These are phyloP conservation scores for Passer domesticus DNA, from an alignment of 2,113 vertebrate species.

Conservation along the genomic window DNA sequence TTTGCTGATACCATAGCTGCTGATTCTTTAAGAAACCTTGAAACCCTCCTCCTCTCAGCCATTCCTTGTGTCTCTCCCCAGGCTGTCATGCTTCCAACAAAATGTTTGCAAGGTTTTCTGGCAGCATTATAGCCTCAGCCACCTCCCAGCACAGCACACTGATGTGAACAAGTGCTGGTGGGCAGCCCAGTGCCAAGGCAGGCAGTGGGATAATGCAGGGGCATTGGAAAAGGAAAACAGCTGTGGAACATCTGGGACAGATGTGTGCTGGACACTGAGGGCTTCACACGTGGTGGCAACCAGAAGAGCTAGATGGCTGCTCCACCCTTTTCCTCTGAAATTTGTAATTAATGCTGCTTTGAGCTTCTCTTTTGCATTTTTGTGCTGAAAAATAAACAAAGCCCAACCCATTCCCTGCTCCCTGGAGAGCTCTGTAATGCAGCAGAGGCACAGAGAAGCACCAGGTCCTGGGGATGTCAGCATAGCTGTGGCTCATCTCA, in stretches of 20 bases:
- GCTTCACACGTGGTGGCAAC: background rate
- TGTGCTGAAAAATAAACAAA: background rate
- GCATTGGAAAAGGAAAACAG: background rate
- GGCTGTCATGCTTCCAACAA: background rate
- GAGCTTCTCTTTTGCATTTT: background rate
- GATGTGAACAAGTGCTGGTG: background rate
- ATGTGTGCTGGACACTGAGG: rapidly evolving
- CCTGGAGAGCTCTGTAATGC: background rate
- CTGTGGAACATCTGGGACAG: background rate
- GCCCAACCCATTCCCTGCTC: background rate
- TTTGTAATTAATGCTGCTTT: background rate
- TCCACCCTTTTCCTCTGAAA: background rate
- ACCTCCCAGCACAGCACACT: background rate
- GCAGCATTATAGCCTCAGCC: background rate
- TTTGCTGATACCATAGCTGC: background rate
- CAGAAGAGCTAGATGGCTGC: background rate
- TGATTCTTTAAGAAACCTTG: background rate
- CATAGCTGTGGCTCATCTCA: background rate
- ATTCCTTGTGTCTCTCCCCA: background rate
- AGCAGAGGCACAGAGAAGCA: background rate
- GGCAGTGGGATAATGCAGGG: background rate
- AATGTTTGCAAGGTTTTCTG: background rate
- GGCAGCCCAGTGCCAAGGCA: background rate
- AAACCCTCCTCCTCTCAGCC: background rate
- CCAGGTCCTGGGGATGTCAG: background rate